Evolutionary conservation across 2,797 vertebrate genomes (phyloP).

Genomic region (Staurois parvus): DNA sequence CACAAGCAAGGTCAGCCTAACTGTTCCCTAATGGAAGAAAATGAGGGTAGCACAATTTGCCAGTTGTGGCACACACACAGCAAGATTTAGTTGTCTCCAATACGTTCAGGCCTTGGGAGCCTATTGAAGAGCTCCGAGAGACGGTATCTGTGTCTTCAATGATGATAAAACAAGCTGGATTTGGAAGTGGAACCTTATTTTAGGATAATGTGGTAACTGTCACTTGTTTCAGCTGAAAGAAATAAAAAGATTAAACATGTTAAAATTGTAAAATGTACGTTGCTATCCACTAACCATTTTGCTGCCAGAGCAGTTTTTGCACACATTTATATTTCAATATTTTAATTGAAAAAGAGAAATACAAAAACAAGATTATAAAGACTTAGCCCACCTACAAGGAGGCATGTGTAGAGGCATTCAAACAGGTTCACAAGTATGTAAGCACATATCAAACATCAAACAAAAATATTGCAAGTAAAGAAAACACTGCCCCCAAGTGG

Average conservation of each 20-base stretch:
- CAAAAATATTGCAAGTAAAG: no score
- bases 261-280: no score
- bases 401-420: no score
- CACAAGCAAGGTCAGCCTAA: constrained; percentile 22
- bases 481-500: no score
- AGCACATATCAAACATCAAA: no score
- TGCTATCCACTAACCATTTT: no score
- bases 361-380: no score
- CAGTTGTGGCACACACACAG: background rate
- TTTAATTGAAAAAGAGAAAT: no score
- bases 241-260: constrained; percentile 27
- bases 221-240: constrained; percentile 87
- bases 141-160: constrained; percentile 25
- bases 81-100: constrained; percentile 25
- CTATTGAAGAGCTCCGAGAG: constrained; percentile 15
- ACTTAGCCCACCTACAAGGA: no score
- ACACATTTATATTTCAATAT: no score
- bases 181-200: constrained; percentile 78
- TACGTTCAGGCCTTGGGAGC: constrained; percentile 46
- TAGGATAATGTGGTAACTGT: constrained; percentile 96
- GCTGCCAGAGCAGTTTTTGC: no score
- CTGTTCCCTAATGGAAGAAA: constrained; percentile 3
- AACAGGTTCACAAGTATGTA: no score
- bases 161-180: background rate
- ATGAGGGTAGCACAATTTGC: background rate